A percentile compares a stretch with the other conserved stretches of the same genome.
phyloP scores from a whole-genome alignment of 2,888 invertebrate species.

The Drosophila engyochracea region DNA sequence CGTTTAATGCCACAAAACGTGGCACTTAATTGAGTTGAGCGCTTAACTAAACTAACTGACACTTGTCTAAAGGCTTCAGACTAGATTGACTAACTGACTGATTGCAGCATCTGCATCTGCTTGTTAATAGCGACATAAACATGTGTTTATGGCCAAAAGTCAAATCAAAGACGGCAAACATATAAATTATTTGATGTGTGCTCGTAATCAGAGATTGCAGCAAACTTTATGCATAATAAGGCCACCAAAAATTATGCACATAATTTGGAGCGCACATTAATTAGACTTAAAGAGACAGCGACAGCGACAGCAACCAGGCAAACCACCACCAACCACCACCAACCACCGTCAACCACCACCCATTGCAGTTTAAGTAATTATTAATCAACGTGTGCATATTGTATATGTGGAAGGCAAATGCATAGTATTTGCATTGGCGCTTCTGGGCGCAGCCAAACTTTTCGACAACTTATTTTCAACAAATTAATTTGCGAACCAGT shows the following conservation, averaged over 20 bases:
- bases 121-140: constrained; percentile 59
- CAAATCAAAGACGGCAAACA: constrained; percentile 46
- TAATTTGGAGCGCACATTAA: constrained; percentile 56
- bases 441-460: constrained; percentile 40
- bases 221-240: constrained; percentile 66
- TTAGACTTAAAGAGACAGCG: constrained; percentile 57
- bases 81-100: constrained; percentile 19
- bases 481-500: constrained; percentile 79
- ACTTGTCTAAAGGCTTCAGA: constrained; percentile 16
- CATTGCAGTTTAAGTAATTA: constrained; percentile 45
- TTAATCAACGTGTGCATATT: constrained; percentile 51
- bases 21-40: constrained; percentile 35
- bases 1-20: constrained; percentile 13
- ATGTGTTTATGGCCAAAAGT: constrained; percentile 57
- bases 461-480: constrained; percentile 81
- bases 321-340: neutral
- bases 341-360: neutral
- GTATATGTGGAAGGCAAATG: constrained; percentile 13
- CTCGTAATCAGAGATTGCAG: constrained; percentile 35
- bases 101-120: constrained; percentile 16
- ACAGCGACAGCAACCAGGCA: neutral
- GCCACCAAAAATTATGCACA: constrained; percentile 41
- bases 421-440: constrained; percentile 33
- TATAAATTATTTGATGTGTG: constrained; percentile 42
- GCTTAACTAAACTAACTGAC: constrained; percentile 18